Evolutionary conservation across 2,113 vertebrate species (phyloP).

Genomic region (Megaceryle maxima): DNA sequence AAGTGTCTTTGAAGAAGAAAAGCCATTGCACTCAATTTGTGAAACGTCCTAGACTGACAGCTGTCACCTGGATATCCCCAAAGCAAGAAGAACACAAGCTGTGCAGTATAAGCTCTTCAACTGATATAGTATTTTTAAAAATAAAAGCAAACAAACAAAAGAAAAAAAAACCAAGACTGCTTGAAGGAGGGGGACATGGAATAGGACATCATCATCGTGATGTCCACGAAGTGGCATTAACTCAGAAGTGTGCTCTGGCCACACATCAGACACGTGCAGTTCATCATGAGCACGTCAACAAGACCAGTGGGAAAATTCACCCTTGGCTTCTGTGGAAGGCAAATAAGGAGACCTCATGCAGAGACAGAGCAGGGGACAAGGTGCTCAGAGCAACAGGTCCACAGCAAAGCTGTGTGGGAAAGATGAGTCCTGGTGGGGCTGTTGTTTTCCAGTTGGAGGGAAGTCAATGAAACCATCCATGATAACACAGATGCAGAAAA

Average conservation of each 20-base stretch:
- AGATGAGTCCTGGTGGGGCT: not conserved
- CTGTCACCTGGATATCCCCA: not conserved
- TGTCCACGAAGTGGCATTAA: not conserved
- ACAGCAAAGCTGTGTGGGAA: not conserved
- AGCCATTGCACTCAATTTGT: accelerated
- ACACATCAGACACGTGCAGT: accelerated
- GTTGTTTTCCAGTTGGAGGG: not conserved
- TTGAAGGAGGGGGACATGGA: accelerated
- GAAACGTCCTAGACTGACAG: not conserved
- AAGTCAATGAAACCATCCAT: not conserved
- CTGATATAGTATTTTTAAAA: not conserved
- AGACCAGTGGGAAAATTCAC: not conserved
- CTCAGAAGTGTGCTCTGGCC: not conserved
- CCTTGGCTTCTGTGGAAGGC: not conserved
- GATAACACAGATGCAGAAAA: not conserved
- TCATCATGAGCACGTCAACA: not conserved
- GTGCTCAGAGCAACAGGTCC: not conserved
- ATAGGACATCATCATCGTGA: accelerated
- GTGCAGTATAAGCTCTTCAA: not conserved
- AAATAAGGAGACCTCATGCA: not conserved
- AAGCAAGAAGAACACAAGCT: not conserved
- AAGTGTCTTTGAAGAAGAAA: not conserved
- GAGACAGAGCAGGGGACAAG: not conserved
- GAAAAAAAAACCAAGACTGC: not conserved
- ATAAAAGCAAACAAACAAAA: not conserved